Evolutionary conservation across 1,140 invertebrate genomes (phyloP).

Genomic region (Ceratina japonica): DNA sequence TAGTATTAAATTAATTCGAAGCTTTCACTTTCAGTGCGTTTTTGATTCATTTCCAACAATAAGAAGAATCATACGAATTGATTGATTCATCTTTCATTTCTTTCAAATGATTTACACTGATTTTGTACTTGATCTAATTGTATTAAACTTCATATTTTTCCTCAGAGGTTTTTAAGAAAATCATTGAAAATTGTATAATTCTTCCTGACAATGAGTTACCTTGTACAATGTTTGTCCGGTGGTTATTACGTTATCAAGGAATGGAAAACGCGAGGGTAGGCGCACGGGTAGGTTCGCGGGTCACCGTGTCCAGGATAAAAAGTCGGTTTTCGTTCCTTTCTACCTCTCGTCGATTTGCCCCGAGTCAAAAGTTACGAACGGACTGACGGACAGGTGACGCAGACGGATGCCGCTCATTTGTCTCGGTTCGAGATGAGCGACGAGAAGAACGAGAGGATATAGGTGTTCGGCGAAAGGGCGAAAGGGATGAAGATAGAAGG

Average conservation of each 20-base stretch:
- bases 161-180: too few relatives aligned
- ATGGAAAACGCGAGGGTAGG: neutral
- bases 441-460: conserved; percentile 47
- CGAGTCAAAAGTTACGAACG: conserved; percentile 73
- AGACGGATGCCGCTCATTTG: conserved; percentile 79
- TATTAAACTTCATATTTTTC: too few relatives aligned
- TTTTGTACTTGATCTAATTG: too few relatives aligned
- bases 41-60: too few relatives aligned
- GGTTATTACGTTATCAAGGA: conserved; percentile 23
- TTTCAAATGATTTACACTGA: too few relatives aligned
- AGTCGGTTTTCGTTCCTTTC: conserved; percentile 55
- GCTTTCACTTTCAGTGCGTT: too few relatives aligned
- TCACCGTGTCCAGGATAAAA: conserved; percentile 55
- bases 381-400: conserved; percentile 79
- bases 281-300: conserved; percentile 45
- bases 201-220: too few relatives aligned
- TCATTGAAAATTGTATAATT: too few relatives aligned
- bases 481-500: conserved; percentile 41
- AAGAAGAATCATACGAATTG: too few relatives aligned
- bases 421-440: conserved; percentile 77
- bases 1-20: too few relatives aligned
- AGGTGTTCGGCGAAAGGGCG: conserved; percentile 27
- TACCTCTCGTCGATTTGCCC: conserved; percentile 62
- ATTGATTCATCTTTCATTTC: too few relatives aligned
- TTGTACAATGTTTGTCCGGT: neutral